Evolutionary conservation across 2,888 invertebrate genomes (phyloP).

Genomic region (Euproctis similis): DNA sequence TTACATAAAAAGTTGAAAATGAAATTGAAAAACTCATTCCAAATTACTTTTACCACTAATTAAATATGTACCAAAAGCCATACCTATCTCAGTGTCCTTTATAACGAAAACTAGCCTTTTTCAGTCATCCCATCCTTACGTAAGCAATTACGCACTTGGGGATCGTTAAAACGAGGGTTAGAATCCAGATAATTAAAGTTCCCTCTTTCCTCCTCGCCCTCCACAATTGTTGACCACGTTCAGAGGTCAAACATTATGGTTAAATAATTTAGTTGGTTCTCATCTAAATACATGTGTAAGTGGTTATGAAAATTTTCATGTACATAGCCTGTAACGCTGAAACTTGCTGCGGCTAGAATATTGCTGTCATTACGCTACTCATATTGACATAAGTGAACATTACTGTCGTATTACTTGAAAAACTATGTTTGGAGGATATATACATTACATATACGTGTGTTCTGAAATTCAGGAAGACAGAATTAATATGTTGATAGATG

Average conservation of each 20-base stretch:
- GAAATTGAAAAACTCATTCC: conserved; percentile 1
- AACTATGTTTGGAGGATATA: no score
- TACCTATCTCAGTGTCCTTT: conserved; percentile 8
- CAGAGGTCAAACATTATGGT: conserved; percentile 32
- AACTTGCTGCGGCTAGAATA: conserved; percentile 15
- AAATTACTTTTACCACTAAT: conserved; percentile 6
- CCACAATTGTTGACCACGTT: conserved; percentile 27
- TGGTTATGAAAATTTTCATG: conserved; percentile 29
- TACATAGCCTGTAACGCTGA: conserved; percentile 14
- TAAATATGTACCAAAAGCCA: conserved; percentile 6
- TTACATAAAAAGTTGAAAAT: no score
- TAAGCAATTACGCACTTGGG: conserved; percentile 37
- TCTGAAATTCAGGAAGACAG: not conserved
- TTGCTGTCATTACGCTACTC: conserved; percentile 19
- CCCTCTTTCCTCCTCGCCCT: no score
- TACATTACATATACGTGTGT: no score
- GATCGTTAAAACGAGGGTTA: conserved; percentile 33
- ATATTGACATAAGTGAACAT: conserved; percentile 16
- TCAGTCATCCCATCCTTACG: conserved; percentile 22
- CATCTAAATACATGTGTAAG: conserved; percentile 23
- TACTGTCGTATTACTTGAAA: conserved; percentile 18
- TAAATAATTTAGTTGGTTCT: conserved; percentile 27
- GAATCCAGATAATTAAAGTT: conserved; percentile 43
- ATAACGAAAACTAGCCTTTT: conserved; percentile 25
- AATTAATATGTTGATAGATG: not conserved